phyloP scores from a whole-genome alignment of 2,888 invertebrate species.

The Laothoe populi region DNA sequence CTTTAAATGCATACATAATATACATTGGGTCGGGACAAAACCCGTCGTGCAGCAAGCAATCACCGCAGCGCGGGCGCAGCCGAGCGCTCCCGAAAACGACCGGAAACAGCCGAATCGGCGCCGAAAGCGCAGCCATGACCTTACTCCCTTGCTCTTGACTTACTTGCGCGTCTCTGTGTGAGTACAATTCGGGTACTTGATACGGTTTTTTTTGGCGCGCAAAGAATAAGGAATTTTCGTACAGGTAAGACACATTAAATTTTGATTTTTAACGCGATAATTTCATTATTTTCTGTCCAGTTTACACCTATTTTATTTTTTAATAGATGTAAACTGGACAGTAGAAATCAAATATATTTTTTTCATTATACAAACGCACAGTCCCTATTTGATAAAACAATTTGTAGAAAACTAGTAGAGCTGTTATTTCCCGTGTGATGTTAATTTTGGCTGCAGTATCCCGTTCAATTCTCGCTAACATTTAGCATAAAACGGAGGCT shows the following conservation, averaged over 20 bases:
- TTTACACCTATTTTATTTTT: too few species aligned
- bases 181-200: slow-evolving; percentile 73
- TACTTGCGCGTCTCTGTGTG: slow-evolving; percentile 51
- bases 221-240: slow-evolving; percentile 49
- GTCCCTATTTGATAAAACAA: too few species aligned
- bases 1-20: slow-evolving; percentile 45
- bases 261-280: background rate
- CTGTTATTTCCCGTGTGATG: too few species aligned
- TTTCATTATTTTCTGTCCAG: too few species aligned
- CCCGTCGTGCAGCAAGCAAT: slow-evolving; percentile 49
- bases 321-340: too few species aligned
- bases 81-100: slow-evolving; percentile 63
- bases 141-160: slow-evolving; percentile 71
- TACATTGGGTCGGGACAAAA: slow-evolving; percentile 28
- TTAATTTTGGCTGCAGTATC: slow-evolving; percentile 1
- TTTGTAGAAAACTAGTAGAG: too few species aligned
- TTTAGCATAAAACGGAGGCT: slow-evolving; percentile 6
- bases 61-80: slow-evolving; percentile 54
- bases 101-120: slow-evolving; percentile 57
- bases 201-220: slow-evolving; percentile 51
- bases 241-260: background rate
- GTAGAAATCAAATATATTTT: too few species aligned
- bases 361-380: too few species aligned
- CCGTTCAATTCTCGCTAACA: slow-evolving; percentile 17
- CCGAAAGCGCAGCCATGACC: slow-evolving; percentile 76